These are phyloP conservation scores for Heliconius hermathena DNA, from an alignment of 1,140 invertebrate species.

Conservation along the genomic window DNA sequence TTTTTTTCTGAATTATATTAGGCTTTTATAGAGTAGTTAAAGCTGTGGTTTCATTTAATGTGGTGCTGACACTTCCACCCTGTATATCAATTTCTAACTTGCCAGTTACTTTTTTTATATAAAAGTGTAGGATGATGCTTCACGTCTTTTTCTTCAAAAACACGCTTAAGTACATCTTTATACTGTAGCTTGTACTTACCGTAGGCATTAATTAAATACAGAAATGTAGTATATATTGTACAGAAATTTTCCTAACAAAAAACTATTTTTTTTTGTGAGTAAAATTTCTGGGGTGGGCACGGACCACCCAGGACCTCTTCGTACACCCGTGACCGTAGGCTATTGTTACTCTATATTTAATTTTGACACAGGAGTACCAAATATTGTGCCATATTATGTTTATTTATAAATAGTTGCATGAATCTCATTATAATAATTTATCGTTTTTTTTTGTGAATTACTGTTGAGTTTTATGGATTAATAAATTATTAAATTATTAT, in stretches of 20 bases:
- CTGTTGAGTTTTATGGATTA: constrained; percentile 75
- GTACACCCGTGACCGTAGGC: no score
- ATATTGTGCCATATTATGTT: constrained; percentile 35
- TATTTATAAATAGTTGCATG: constrained; percentile 53
- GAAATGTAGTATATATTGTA: no score
- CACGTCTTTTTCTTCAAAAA: constrained; percentile 37
- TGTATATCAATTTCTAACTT: constrained; percentile 8
- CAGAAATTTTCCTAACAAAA: no score
- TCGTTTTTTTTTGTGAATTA: constrained; percentile 61
- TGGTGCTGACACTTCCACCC: no score
- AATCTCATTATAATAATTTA: constrained; percentile 53
- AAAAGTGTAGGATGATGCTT: constrained; percentile 33
- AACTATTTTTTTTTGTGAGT: no score
- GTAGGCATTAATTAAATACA: background rate
- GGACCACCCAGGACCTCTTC: no score
- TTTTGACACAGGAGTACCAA: constrained; percentile 5
- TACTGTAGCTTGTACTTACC: constrained; percentile 14
- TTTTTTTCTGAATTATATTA: no score
- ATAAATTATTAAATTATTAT: constrained; percentile 55
- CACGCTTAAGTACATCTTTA: constrained; percentile 33
- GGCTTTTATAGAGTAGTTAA: no score
- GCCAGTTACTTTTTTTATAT: background rate
- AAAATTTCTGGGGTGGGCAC: no score
- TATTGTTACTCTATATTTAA: background rate
- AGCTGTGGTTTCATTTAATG: no score